These are phyloP conservation scores for Drosophila ogumai DNA, from an alignment of 1,140 invertebrate species.

Conservation along the genomic window DNA sequence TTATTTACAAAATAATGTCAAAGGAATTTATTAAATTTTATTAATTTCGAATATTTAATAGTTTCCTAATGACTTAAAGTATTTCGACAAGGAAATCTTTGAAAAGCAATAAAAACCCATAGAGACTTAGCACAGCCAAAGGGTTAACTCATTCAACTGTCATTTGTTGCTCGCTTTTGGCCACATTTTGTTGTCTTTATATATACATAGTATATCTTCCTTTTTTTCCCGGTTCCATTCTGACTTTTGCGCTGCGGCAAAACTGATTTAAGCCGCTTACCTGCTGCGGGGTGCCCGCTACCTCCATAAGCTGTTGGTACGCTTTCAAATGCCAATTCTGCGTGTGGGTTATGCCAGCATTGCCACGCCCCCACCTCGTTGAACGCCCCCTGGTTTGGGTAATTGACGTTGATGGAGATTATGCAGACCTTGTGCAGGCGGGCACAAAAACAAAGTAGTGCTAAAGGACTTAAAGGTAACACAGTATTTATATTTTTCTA, in stretches of 20 bases:
- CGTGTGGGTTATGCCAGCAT: conserved; percentile 34
- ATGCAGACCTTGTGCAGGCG: conserved; percentile 50
- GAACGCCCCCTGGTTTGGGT: conserved; percentile 62
- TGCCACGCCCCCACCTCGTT: neutral
- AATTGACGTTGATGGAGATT: conserved; percentile 78
- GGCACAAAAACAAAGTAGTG: neutral
- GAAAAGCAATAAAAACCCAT: neutral
- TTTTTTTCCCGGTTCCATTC: conserved; percentile 39
- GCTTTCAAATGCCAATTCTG: conserved; percentile 59
- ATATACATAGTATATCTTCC: neutral
- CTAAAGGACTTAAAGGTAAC: neutral
- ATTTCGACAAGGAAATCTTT: neutral
- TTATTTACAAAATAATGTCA: neutral
- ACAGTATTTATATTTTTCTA: neutral
- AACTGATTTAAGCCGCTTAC: conserved; percentile 80
- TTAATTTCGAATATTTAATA: no score
- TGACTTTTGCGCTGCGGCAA: conserved; percentile 56
- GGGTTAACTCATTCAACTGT: conserved; percentile 20
- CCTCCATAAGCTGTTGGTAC: conserved; percentile 25
- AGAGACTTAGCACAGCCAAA: neutral
- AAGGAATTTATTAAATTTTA: neutral
- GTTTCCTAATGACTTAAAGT: no score
- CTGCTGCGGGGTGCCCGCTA: neutral
- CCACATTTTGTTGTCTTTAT: conserved; percentile 8
- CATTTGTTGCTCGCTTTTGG: conserved; percentile 51